Evolutionary conservation across 2,888 invertebrate genomes (phyloP).

Genomic region (Odontocolon sp.): DNA sequence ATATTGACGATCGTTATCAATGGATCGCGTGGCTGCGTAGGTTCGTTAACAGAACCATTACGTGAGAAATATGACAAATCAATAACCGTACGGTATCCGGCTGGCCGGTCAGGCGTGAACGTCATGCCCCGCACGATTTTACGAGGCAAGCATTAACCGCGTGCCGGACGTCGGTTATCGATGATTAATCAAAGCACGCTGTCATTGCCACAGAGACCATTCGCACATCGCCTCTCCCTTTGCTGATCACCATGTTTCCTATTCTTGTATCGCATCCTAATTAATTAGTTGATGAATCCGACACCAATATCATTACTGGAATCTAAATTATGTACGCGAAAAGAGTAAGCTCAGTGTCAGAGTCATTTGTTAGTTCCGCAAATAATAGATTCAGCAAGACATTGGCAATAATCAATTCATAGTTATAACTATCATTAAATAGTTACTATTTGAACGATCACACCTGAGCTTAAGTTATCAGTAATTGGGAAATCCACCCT

Average conservation of each 20-base stretch:
- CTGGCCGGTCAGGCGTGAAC: slow-evolving; percentile 45
- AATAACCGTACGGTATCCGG: slow-evolving; percentile 64
- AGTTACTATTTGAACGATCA: too few species aligned
- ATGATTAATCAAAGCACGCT: slow-evolving; percentile 67
- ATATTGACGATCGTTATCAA: slow-evolving; percentile 59
- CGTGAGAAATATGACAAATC: slow-evolving; percentile 72
- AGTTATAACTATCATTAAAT: too few species aligned
- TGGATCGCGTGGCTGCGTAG: slow-evolving; percentile 48
- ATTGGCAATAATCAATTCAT: too few species aligned
- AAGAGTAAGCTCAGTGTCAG: too few species aligned
- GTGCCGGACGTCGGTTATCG: slow-evolving; percentile 66
- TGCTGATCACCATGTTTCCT: neutral
- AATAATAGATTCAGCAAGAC: too few species aligned
- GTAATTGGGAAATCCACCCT: too few species aligned
- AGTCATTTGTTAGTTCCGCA: too few species aligned
- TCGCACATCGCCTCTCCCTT: slow-evolving; percentile 15
- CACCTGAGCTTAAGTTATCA: too few species aligned
- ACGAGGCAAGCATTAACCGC: slow-evolving; percentile 68
- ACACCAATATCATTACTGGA: neutral
- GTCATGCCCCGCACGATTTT: slow-evolving; percentile 64
- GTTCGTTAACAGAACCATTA: slow-evolving; percentile 68
- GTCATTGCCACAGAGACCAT: slow-evolving; percentile 61
- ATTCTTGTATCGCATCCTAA: neutral
- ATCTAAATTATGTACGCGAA: too few species aligned
- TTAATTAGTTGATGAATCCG: neutral